Evolutionary conservation across 2,797 vertebrate genomes (phyloP).

Genomic region (Dryobates pubescens): DNA sequence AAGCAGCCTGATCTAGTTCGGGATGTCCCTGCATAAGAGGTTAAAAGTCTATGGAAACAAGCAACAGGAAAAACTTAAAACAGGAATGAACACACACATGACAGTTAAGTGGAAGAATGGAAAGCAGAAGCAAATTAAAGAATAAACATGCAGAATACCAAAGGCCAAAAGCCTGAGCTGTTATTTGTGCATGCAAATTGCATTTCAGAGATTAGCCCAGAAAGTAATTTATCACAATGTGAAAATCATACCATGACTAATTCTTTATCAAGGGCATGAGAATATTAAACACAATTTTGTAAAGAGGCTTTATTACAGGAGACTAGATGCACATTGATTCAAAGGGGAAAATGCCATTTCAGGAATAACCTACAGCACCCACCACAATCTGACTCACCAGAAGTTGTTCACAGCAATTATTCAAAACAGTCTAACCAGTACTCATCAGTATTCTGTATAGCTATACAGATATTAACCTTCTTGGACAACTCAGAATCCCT

Average conservation of each 20-base stretch:
- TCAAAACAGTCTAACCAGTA: background rate
- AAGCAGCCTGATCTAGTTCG: no score
- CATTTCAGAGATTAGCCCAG: background rate
- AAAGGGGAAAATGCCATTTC: background rate
- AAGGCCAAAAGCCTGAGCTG: background rate
- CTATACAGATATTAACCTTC: rapidly evolving
- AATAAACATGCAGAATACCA: background rate
- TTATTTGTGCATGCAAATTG: background rate
- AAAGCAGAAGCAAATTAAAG: background rate
- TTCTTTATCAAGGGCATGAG: background rate
- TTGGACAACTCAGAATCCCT: background rate
- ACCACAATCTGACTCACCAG: background rate
- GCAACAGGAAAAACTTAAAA: background rate
- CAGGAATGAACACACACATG: background rate
- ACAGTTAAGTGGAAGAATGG: background rate
- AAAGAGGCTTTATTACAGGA: background rate
- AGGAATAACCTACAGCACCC: background rate
- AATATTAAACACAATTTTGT: background rate
- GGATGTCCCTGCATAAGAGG: background rate
- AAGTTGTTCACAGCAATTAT: background rate
- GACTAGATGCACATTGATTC: background rate
- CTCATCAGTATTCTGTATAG: background rate
- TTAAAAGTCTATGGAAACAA: background rate
- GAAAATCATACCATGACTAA: background rate
- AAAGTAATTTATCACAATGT: background rate